Evolutionary conservation across 2,888 invertebrate genomes (phyloP).

Genomic region (Calephelis perditalis): DNA sequence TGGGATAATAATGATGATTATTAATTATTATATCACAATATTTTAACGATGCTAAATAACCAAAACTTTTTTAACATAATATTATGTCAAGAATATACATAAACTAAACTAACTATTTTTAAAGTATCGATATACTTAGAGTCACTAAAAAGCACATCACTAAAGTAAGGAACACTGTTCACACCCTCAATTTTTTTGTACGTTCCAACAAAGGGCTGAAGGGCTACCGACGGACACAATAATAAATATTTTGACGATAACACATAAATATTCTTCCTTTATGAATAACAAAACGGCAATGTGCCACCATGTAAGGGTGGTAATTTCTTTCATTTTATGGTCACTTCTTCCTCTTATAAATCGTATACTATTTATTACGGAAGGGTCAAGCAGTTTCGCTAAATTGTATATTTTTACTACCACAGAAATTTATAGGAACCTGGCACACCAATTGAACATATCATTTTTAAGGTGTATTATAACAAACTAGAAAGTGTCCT

Average conservation of each 20-base stretch:
- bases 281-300: slow-evolving; percentile 71
- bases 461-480: too few relatives aligned
- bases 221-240: slow-evolving; percentile 69
- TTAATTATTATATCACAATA: too few relatives aligned
- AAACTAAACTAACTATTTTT: not conserved
- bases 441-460: not conserved
- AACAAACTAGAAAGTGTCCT: too few relatives aligned
- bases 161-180: slow-evolving; percentile 45
- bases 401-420: slow-evolving; percentile 8
- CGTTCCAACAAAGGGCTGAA: slow-evolving; percentile 68
- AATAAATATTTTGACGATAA: slow-evolving; percentile 79
- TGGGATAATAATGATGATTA: too few relatives aligned
- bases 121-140: slow-evolving; percentile 16
- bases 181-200: slow-evolving; percentile 67
- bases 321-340: slow-evolving; percentile 64
- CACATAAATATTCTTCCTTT: slow-evolving; percentile 74
- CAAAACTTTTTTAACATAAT: too few relatives aligned
- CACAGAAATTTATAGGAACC: not conserved
- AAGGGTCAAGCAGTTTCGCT: slow-evolving; percentile 48
- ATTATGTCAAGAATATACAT: too few relatives aligned
- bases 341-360: slow-evolving; percentile 65
- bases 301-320: slow-evolving; percentile 59
- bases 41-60: too few relatives aligned
- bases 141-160: slow-evolving; percentile 35
- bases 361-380: slow-evolving; percentile 63